Evolutionary conservation across 2,113 vertebrate genomes (phyloP), one percentile per base, ranked within the genome.

Genomic region (Odobenus rosmarus): DNA sequence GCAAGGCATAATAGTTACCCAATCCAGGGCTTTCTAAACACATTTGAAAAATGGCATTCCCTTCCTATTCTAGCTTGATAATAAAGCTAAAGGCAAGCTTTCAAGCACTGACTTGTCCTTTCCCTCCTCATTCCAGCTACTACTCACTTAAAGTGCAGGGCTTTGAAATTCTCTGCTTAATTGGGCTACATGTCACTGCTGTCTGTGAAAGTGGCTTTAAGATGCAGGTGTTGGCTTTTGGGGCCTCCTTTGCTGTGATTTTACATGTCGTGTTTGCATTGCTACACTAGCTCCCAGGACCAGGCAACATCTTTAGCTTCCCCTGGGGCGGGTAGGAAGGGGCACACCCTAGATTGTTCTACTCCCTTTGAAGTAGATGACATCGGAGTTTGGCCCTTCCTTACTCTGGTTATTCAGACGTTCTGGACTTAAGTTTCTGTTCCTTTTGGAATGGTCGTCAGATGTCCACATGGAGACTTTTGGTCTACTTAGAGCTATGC

Each of bases 41-140:
- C 12, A 57, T 61, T 80, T 88, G 81, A 94, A 93, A 46, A 33
- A 62, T 46, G 81, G 62, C 33, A 26, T 5, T 90, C 57, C 11
- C 87, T 89, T 76, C 53, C 46, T 94, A 46, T 57, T 85, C 18
- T 21, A 80, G 39, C 84, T 97, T 88, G 77, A 77, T 95, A 84
- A 80, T 57, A 93, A 90, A 97, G 46, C 64, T 59, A 69, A 93
- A 85, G 46, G 84, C 51, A 39, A 90, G 53, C 7, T 23, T 18
- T 79, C 71, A 71, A 81, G 88, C 26, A 31, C 12, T 12, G 33
- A 72, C 69, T 80, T 91, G 51, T 80, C 15, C 57, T 95, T 81
- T 51, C 67, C 3, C 31, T 95, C 46, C 85, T 94, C 24, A 19
- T 76, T 97, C 67, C 31, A 76, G 84, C 80, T 72, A 18, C 81